Evolutionary conservation across 2,797 vertebrate genomes (phyloP).

Genomic region (Danio albolineatus): DNA sequence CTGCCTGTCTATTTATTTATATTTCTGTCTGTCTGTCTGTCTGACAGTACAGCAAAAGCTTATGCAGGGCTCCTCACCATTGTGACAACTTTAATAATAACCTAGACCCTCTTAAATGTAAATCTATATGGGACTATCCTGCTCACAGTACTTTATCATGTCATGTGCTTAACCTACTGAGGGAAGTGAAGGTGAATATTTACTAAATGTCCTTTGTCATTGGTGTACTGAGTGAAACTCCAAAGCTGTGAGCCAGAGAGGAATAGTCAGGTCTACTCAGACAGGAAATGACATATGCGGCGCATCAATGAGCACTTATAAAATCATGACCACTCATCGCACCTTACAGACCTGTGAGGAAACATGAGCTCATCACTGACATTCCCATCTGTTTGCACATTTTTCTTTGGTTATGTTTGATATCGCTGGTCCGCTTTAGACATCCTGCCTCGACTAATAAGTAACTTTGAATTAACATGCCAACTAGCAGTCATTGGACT

Average conservation of each 20-base stretch:
- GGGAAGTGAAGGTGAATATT: not conserved
- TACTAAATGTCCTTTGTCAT: constrained; percentile 16
- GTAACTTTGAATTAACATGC: no score
- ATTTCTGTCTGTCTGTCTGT: no score
- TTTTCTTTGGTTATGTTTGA: not conserved
- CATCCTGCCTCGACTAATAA: no score
- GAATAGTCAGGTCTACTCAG: constrained; percentile 47
- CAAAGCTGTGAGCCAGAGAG: constrained; percentile 30
- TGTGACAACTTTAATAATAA: no score
- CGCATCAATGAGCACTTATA: constrained; percentile 30
- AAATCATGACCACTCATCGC: constrained; percentile 3
- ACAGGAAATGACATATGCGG: constrained; percentile 54
- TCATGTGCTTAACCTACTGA: not conserved
- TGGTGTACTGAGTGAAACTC: not conserved
- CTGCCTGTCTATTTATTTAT: no score
- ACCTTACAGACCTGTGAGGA: constrained; percentile 29
- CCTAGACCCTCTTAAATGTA: not conserved
- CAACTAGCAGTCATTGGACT: no score
- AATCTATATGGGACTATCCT: not conserved
- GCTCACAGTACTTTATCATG: no score
- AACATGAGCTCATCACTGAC: not conserved
- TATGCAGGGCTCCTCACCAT: no score
- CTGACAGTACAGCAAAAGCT: no score
- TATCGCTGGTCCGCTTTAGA: no score
- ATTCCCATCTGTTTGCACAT: not conserved